Conservation (phyloP, 2,797 vertebrate genomes). For the Sebastolobus altivelis region DNA sequence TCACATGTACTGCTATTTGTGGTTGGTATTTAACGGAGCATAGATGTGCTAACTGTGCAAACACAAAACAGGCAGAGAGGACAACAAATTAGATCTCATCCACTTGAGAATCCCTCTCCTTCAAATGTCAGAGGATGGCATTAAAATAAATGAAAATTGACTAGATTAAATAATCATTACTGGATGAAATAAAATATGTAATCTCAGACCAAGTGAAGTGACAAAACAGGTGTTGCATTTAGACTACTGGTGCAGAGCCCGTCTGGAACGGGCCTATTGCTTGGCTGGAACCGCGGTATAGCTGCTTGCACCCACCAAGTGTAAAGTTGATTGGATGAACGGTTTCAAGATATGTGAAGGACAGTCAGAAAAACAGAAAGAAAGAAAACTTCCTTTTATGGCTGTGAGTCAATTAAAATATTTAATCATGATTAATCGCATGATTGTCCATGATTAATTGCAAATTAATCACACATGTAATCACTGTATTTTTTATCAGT, state of each 20-base stretch:
- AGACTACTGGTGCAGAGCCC: not conserved
- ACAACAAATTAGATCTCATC: slow-evolving; percentile 22
- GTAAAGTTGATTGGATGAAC: too few relatives aligned
- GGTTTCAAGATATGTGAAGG: too few relatives aligned
- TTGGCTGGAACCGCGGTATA: too few relatives aligned
- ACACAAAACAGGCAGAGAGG: slow-evolving; percentile 2
- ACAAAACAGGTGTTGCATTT: not conserved
- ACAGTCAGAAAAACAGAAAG: too few relatives aligned
- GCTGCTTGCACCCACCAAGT: too few relatives aligned
- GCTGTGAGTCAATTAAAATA: too few relatives aligned
- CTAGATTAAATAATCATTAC: not conserved
- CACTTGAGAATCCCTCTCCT: not conserved
- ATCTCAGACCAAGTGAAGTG: not conserved
- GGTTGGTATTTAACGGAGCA: slow-evolving; percentile 22
- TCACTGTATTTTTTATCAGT: too few relatives aligned
- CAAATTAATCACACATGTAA: too few relatives aligned
- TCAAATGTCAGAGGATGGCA: slow-evolving; percentile 32
- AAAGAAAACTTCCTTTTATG: too few relatives aligned
- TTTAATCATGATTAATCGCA: too few relatives aligned
- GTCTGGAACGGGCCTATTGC: too few relatives aligned
- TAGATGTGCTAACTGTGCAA: slow-evolving; percentile 4
- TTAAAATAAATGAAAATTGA: slow-evolving; percentile 12
- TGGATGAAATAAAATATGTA: slow-evolving; percentile 12
- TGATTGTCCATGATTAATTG: too few relatives aligned
- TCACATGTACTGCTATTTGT: slow-evolving; percentile 32